phyloP scores from a whole-genome alignment of 2,113 vertebrate species.

The Nothoprocta pentlandii region DNA sequence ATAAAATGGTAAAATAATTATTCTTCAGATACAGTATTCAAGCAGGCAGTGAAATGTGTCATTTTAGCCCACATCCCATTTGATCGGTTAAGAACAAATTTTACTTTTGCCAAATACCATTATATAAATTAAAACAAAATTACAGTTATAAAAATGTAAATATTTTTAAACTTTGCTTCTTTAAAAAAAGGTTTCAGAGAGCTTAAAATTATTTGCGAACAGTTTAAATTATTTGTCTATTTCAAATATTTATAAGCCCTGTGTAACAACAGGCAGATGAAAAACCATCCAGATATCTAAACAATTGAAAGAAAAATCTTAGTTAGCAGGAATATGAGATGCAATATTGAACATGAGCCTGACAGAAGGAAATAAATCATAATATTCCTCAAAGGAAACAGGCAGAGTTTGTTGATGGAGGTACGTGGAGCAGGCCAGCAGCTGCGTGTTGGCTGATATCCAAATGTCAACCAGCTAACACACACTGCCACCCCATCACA shows the following conservation, averaged over 20 bases:
- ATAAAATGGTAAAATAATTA: neutral
- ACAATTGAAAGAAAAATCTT: neutral
- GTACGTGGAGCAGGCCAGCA: conserved; percentile 75
- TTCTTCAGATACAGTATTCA: neutral
- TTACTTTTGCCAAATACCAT: neutral
- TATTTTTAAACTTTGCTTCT: neutral
- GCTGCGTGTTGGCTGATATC: conserved; percentile 82
- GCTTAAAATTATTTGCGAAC: neutral
- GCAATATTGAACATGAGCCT: neutral
- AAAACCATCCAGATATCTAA: neutral
- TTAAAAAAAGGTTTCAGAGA: neutral
- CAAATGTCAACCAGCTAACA: conserved; percentile 87
- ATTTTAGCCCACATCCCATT: neutral
- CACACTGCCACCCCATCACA: conserved; percentile 89
- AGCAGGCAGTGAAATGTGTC: neutral
- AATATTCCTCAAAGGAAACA: neutral
- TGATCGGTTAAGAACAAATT: neutral
- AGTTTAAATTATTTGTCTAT: neutral
- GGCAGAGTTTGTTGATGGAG: neutral
- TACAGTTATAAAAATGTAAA: neutral
- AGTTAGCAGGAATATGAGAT: neutral
- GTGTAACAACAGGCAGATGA: neutral
- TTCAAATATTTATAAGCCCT: neutral
- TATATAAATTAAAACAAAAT: neutral
- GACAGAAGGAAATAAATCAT: neutral